These are phyloP conservation scores for Caenorhabditis drosophilae DNA, from an alignment of 2,888 invertebrate genomes.

Conservation along the genomic window DNA sequence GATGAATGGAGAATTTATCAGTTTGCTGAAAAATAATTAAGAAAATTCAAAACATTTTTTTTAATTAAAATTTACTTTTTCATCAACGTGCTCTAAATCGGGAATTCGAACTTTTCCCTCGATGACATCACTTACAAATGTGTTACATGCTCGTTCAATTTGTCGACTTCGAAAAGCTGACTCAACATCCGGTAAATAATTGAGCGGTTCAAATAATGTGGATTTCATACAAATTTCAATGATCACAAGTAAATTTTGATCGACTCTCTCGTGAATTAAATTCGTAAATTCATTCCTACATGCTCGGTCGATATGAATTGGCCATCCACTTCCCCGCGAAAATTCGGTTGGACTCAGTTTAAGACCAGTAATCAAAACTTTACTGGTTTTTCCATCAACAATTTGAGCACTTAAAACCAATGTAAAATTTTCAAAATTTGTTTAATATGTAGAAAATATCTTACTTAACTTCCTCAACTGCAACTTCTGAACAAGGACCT, in stretches of 20 bases:
- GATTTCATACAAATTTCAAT: constrained; percentile 55
- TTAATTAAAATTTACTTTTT: constrained; percentile 8
- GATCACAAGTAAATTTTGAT: constrained; percentile 50
- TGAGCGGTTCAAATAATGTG: constrained; percentile 59
- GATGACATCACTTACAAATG: constrained; percentile 50
- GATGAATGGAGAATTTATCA: constrained; percentile 55
- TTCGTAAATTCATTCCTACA: constrained; percentile 51
- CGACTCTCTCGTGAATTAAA: constrained; percentile 57
- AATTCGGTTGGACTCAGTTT: constrained; percentile 26
- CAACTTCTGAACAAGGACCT: constrained; percentile 61
- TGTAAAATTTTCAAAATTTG: too few relatives aligned
- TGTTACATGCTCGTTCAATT: constrained; percentile 53
- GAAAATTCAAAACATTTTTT: neutral
- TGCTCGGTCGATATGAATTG: constrained; percentile 44
- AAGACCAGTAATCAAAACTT: constrained; percentile 31
- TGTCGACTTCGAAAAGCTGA: constrained; percentile 46
- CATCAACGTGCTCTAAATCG: constrained; percentile 38
- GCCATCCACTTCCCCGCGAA: constrained; percentile 61
- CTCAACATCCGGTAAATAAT: constrained; percentile 61
- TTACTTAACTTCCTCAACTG: constrained; percentile 55
- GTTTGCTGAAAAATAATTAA: constrained; percentile 10
- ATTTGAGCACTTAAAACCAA: constrained; percentile 38
- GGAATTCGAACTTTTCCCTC: constrained; percentile 40
- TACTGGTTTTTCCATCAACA: constrained; percentile 31
- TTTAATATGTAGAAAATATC: too few relatives aligned